Conservation (phyloP, 2,888 invertebrate genomes). For the Gastracanthus pulcherrimus region DNA sequence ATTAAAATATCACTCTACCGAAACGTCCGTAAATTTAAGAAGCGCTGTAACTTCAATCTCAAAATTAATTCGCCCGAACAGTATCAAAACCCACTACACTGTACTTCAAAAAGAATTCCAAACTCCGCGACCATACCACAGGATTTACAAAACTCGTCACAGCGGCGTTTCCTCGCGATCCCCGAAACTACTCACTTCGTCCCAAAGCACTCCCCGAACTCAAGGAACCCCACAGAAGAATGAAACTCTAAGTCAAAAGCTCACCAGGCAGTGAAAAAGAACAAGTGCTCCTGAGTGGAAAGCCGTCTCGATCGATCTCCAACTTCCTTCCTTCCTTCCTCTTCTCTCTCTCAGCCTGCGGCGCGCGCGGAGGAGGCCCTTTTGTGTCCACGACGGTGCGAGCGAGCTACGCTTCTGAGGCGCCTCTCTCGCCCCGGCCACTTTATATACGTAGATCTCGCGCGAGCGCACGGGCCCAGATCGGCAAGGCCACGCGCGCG, state of each 20-base stretch:
- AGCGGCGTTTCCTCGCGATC: no score
- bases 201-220: not conserved
- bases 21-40: no score
- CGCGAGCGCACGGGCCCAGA: no score
- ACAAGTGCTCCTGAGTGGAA: not conserved
- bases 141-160: no score
- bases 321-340: no score
- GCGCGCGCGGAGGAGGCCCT: conserved; percentile 58
- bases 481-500: conserved; percentile 67
- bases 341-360: conserved; percentile 1
- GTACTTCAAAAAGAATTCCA: no score
- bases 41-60: no score
- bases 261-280: conserved; percentile 28
- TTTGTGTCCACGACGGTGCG: conserved; percentile 63
- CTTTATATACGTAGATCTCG: conserved; percentile 76
- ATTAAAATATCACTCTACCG: no score
- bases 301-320: not conserved
- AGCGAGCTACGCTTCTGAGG: conserved; percentile 75
- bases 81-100: no score
- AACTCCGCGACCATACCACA: no score
- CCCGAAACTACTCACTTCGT: no score
- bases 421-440: conserved; percentile 73
- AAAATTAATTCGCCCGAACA: no score
- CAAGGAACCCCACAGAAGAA: not conserved
- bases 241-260: conserved; percentile 5